Percentiles rank a stretch among this genome's conserved stretches.
Evolutionary conservation across 2,797 vertebrate genomes (phyloP).

Genomic region (Sardinella longiceps): DNA sequence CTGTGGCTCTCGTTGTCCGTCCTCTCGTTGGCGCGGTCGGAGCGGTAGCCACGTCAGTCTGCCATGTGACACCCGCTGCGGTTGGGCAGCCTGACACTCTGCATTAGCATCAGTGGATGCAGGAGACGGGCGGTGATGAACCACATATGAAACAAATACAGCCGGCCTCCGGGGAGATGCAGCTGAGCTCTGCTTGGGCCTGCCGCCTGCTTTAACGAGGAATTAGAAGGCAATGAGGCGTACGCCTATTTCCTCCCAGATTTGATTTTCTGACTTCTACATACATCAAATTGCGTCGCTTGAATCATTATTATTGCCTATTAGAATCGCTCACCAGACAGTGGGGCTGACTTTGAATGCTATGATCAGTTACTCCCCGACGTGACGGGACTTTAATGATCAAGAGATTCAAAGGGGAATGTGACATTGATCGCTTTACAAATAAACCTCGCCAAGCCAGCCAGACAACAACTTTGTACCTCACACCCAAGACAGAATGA

Average conservation of each 20-base stretch:
- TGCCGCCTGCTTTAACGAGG: constrained; percentile 22
- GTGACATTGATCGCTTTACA: neutral
- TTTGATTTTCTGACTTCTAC: constrained; percentile 23
- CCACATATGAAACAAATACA: constrained; percentile 12
- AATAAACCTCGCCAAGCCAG: neutral
- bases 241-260: constrained; percentile 29
- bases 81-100: constrained; percentile 28
- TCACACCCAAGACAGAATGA: neutral
- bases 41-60: neutral
- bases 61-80: constrained; percentile 12
- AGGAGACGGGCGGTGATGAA: constrained; percentile 24
- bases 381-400: neutral
- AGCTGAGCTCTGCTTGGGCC: neutral
- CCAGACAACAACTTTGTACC: neutral
- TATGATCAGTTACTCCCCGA: neutral
- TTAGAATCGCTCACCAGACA: constrained; percentile 1
- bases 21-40: neutral
- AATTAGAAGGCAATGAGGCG: constrained; percentile 29
- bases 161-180: neutral
- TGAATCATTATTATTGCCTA: constrained; percentile 18
- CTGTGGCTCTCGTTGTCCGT: neutral
- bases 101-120: constrained; percentile 13
- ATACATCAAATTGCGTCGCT: neutral
- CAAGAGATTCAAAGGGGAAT: neutral
- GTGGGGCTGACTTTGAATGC: neutral